These are phyloP conservation scores for Pseudolycoriella hygida DNA, from an alignment of 2,888 invertebrate genomes.

Conservation along the genomic window DNA sequence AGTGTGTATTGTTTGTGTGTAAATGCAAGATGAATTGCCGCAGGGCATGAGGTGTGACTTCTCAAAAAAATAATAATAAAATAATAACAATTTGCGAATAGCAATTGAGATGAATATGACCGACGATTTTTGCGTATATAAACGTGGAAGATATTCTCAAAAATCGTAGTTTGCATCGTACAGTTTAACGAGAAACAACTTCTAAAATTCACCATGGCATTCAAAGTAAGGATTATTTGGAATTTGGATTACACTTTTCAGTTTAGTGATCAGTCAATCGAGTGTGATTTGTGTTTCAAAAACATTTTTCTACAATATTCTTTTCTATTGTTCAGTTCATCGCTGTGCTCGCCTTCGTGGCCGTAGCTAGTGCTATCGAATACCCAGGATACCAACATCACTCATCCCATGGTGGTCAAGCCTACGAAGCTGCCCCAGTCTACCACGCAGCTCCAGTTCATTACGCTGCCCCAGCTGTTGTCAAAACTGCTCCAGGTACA, in stretches of 20 bases:
- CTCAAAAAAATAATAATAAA: too few species aligned
- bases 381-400: background rate
- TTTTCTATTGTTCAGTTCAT: background rate
- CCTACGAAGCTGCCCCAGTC: background rate
- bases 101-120: too few species aligned
- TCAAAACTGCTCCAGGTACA: background rate
- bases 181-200: background rate
- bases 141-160: background rate
- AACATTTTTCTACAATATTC: background rate
- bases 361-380: background rate
- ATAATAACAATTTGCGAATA: too few species aligned
- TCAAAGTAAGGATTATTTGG: background rate
- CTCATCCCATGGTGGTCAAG: background rate
- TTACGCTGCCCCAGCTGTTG: background rate
- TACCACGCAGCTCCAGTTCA: background rate
- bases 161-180: background rate
- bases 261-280: background rate
- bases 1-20: too few species aligned
- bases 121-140: background rate
- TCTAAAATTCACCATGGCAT: background rate
- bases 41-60: too few species aligned
- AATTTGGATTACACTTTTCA: background rate
- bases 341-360: background rate
- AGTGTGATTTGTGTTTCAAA: background rate
- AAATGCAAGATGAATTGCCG: too few species aligned